Conservation (phyloP, 2,797 vertebrate genomes). For the Anniella stebbinsi region DNA sequence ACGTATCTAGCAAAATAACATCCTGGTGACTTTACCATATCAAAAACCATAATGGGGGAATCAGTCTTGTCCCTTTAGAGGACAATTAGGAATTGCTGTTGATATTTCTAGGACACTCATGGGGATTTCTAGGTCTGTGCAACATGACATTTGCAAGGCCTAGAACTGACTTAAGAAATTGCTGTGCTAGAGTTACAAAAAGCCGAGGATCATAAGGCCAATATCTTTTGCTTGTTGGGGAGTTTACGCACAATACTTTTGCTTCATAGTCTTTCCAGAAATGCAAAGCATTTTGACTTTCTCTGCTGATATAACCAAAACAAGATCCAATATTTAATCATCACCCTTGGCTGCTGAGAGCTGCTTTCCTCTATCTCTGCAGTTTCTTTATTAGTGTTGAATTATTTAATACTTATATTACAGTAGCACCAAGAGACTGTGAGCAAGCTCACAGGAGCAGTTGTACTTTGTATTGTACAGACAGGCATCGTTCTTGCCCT, state of each 20-base stretch:
- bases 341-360: conserved; percentile 14
- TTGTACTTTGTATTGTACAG: conserved; percentile 9
- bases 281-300: conserved; percentile 9
- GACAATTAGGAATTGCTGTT: neutral
- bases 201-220: neutral
- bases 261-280: neutral
- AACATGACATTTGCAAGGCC: neutral
- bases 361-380: neutral
- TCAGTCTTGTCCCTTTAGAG: neutral
- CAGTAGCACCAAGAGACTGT: neutral
- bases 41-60: neutral
- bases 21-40: neutral
- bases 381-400: conserved; percentile 40
- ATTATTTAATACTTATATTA: conserved; percentile 12
- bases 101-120: neutral
- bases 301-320: neutral
- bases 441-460: neutral
- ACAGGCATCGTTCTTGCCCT: neutral
- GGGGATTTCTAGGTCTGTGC: neutral
- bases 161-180: neutral
- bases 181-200: neutral
- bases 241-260: neutral
- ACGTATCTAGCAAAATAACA: neutral
- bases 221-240: neutral
- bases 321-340: conserved; percentile 6